Percentiles rank a stretch among this genome's conserved stretches.
phyloP scores from a whole-genome alignment of 2,113 vertebrate species.

The Phylloscopus trochilus region DNA sequence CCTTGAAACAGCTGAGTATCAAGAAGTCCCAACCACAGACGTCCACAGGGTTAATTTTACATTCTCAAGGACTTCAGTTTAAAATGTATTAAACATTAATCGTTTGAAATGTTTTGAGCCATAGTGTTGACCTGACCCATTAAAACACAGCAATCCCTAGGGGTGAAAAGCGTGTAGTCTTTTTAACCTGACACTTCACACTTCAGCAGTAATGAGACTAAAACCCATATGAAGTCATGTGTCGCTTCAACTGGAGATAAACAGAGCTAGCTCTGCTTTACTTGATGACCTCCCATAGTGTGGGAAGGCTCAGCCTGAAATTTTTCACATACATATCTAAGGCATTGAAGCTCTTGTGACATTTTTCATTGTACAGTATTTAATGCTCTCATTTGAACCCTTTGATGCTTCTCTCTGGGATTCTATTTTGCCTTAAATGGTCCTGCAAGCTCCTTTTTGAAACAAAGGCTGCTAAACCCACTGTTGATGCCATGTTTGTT shows the following conservation, averaged over 20 bases:
- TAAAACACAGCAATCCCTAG: slow-evolving; percentile 15
- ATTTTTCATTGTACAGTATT: slow-evolving; percentile 61
- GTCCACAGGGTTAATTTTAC: slow-evolving; percentile 20
- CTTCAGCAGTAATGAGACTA: slow-evolving; percentile 63
- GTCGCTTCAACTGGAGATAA: slow-evolving; percentile 45
- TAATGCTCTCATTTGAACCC: slow-evolving; percentile 45
- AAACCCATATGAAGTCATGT: slow-evolving; percentile 53
- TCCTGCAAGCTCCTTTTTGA: slow-evolving; percentile 29
- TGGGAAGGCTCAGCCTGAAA: slow-evolving; percentile 60
- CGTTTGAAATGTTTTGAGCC: background rate
- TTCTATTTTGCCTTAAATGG: slow-evolving; percentile 60
- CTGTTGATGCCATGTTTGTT: slow-evolving; percentile 38
- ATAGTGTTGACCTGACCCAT: background rate
- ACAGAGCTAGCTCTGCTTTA: slow-evolving; percentile 37
- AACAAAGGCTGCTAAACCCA: slow-evolving; percentile 11
- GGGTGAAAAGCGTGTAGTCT: slow-evolving; percentile 55
- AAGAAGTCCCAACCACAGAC: background rate
- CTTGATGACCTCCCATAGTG: slow-evolving; percentile 45
- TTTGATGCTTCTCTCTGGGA: slow-evolving; percentile 34
- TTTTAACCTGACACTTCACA: slow-evolving; percentile 65
- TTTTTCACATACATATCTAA: slow-evolving; percentile 58
- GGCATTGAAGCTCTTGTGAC: slow-evolving; percentile 48
- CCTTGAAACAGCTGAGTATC: background rate
- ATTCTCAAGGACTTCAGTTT: background rate
- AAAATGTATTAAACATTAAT: slow-evolving; percentile 22